Evolutionary conservation across 2,888 invertebrate genomes (phyloP), one percentile per base, ranked within the genome.

Genomic region (Cosmopolites sordidus): DNA sequence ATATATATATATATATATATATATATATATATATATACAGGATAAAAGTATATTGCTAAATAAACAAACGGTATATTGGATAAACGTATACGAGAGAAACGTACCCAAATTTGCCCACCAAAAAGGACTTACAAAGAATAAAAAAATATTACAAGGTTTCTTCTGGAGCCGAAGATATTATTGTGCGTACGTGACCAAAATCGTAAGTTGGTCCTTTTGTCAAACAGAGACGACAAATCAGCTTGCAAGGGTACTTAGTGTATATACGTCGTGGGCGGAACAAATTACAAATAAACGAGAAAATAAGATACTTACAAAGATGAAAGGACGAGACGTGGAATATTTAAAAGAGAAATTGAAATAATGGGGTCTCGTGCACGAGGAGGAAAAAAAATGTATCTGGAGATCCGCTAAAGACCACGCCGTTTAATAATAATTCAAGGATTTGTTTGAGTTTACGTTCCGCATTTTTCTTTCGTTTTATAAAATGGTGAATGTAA

Each of bases 111-210:
- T 11, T 2, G 12, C 12, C 4, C 11, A 12, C 3, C 33, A 3
- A 33, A 33, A n/a, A 33, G 33, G 11, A 33, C 33, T 33, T n/a
- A 33, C 12, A n/a, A 33, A 12, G 33, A 33, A 22, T 22, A 22
- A 33, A 33, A 33, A 33, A 33, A 33, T 33, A 33, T 33, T 33
- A 33, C 33, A 33, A 33, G 33, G 33, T 33, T 33, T 33, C 33
- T 33, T 33, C 11, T n/a, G 33, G 33, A 12, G n/a, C 33, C 22
- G 22, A 22, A 33, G 33, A 33, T 33, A 33, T 33, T 33, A 33
- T 33, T 33, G 33, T 33, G 33, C n/a, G 12, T 11, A 33, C 33
- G 33, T 33, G 33, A 33, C 33, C 11, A 11, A 33, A 33, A 33
- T 33, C 33, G 33, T 33, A 33, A 33, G 33, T 33, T 33, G 33